phyloP scores from a whole-genome alignment of 1,140 invertebrate genomes.

The Araneus ventricosus region DNA sequence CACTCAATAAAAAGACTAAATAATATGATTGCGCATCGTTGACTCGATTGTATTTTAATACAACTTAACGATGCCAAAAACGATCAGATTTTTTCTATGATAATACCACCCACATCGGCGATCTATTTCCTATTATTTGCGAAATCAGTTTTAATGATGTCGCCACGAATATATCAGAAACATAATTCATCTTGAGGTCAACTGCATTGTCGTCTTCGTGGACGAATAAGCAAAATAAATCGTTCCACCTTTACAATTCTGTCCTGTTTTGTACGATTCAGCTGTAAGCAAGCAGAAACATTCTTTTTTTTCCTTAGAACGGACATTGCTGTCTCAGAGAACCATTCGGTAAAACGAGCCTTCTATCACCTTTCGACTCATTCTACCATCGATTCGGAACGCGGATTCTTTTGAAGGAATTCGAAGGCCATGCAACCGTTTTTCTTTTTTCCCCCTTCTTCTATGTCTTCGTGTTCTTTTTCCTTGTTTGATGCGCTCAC shows the following conservation, averaged over 20 bases:
- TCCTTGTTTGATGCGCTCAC: constrained; percentile 17
- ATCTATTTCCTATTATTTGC: constrained; percentile 1
- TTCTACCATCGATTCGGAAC: constrained; percentile 40
- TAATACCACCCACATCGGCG: not conserved
- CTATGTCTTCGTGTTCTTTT: not conserved
- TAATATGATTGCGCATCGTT: not conserved
- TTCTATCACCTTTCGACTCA: not conserved
- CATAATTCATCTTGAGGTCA: not conserved
- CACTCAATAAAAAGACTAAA: not conserved
- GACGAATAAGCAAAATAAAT: not conserved
- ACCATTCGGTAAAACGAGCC: not conserved
- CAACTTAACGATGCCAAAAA: not conserved
- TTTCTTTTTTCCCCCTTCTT: not conserved
- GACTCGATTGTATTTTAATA: constrained; percentile 10
- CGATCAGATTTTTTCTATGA: not conserved
- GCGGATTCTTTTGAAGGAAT: constrained; percentile 37
- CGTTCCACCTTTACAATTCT: not conserved
- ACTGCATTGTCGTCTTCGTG: not conserved
- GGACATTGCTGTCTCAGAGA: not conserved
- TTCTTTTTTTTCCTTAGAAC: not conserved
- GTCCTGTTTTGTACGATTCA: not conserved
- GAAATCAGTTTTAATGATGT: not conserved
- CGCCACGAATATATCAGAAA: not conserved
- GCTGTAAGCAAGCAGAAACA: not conserved
- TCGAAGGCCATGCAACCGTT: constrained; percentile 23